Base-by-base conservation (phyloP, 1,140 invertebrate genomes). In the Drosophila lini region DNA sequence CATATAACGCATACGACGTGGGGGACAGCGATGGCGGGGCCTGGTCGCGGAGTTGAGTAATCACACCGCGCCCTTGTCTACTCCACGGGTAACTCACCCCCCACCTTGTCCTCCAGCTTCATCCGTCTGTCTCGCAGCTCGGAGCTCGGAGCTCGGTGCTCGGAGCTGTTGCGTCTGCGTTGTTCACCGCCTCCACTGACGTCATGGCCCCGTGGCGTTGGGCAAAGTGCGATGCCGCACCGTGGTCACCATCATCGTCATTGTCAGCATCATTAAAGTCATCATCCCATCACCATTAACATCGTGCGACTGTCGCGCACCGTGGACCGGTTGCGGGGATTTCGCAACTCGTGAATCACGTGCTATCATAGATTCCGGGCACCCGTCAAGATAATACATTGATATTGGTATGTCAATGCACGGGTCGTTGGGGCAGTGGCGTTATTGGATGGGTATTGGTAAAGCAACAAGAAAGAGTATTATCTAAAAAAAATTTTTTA, bases 141-240 rank as follows among this genome's bases (percentile, higher is more conserved):
- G 25, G 8, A 34, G 56, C 45, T 48, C 25, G 25, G 8, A 11
- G 9, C 9, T 36, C 34, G 9, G 34, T 10, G 34, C 34, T 36
- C 34, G 34, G 47, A 25, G 73, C 78, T 59, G 70, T 75, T 68
- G 81, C 82, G 69, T 68, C 81, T 85, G 81, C 82, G 82, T 78
- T 67, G 48, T 68, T 62, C 40, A 15, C 16, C 31, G 61, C 25
- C 47, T 25, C 34, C 44, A 78, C 74, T 77, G 74, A 78, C 74
- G 74, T 78, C 74, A 78, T 61, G 56, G 74, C 61, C 52, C 34
- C 65, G 50, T 58, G 68, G 64, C 52, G 68, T 28, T 50, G 70
- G 40, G 61, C 70, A 73, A 74, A 74, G 70, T 74, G 68, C 69
- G 68, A 61, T 73, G 68, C 11, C 68, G 68, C 59, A 74, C 73